Conservation (phyloP, 2,797 vertebrate genomes). For the Borostomias antarcticus region DNA sequence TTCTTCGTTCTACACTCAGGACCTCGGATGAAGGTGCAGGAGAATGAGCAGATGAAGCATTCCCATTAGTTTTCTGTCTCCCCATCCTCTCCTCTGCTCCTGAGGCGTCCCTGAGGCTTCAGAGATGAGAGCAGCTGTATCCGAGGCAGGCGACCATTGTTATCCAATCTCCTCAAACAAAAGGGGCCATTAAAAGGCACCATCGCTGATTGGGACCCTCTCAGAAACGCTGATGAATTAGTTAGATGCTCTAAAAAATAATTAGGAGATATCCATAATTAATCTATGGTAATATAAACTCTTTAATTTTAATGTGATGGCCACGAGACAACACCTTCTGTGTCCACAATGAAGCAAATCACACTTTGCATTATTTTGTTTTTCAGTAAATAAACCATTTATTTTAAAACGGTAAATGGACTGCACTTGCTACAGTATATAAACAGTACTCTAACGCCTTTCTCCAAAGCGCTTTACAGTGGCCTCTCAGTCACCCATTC, state of each 20-base stretch:
- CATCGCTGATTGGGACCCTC: slow-evolving; percentile 25
- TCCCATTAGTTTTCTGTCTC: not conserved
- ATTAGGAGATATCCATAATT: slow-evolving; percentile 50
- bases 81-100: not conserved
- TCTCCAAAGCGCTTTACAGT: no score
- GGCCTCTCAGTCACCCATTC: no score
- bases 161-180: slow-evolving; percentile 23
- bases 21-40: no score
- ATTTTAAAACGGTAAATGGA: no score
- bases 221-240: slow-evolving; percentile 34
- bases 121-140: slow-evolving; percentile 10
- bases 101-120: no score
- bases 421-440: no score
- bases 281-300: slow-evolving; percentile 41
- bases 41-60: not conserved
- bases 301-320: slow-evolving; percentile 37
- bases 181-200: slow-evolving; percentile 24
- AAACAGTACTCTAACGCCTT: no score
- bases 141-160: not conserved
- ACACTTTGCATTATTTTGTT: slow-evolving; percentile 1
- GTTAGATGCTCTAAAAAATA: slow-evolving; percentile 46
- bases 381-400: slow-evolving; percentile 6
- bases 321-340: slow-evolving; percentile 17
- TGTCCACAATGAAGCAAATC: slow-evolving; percentile 12
- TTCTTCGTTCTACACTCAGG: no score